Conservation (phyloP, 2,797 vertebrate genomes). For the Acanthis flammea region DNA sequence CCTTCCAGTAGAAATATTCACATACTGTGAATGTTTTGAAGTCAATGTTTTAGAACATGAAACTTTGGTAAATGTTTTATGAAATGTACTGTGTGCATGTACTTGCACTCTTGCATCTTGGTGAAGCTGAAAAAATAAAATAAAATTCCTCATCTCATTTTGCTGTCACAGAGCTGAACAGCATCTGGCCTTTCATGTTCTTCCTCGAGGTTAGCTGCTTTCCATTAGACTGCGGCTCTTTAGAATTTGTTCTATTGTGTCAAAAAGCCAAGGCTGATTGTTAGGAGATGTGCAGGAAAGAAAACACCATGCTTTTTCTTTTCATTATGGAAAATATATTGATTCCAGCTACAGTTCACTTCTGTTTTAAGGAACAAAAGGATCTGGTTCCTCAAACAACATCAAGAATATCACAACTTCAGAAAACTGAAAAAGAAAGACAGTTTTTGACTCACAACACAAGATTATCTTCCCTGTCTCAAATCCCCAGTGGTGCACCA, state of each 20-base stretch:
- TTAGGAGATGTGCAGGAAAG: background rate
- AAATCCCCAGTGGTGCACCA: background rate
- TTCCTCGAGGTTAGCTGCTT: slow-evolving; percentile 4
- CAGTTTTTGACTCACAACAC: background rate
- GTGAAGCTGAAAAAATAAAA: background rate
- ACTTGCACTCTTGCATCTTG: background rate
- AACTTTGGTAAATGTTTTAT: background rate
- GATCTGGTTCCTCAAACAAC: background rate
- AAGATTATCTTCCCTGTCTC: background rate
- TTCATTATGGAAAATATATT: background rate
- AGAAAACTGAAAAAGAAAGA: background rate
- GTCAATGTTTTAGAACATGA: background rate
- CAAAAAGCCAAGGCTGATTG: background rate
- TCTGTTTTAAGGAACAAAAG: background rate
- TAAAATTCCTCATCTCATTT: background rate
- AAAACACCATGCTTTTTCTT: background rate
- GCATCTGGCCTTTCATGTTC: background rate
- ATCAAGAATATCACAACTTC: background rate
- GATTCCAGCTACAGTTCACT: background rate
- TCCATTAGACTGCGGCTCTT: slow-evolving; percentile 8
- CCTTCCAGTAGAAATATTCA: background rate
- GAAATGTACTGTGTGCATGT: background rate
- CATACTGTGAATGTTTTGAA: background rate
- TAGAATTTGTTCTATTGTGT: background rate
- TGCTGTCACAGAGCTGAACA: background rate